These are phyloP conservation scores for Sphaeridia pumilis DNA, from an alignment of 2,888 invertebrate genomes.

Conservation along the genomic window DNA sequence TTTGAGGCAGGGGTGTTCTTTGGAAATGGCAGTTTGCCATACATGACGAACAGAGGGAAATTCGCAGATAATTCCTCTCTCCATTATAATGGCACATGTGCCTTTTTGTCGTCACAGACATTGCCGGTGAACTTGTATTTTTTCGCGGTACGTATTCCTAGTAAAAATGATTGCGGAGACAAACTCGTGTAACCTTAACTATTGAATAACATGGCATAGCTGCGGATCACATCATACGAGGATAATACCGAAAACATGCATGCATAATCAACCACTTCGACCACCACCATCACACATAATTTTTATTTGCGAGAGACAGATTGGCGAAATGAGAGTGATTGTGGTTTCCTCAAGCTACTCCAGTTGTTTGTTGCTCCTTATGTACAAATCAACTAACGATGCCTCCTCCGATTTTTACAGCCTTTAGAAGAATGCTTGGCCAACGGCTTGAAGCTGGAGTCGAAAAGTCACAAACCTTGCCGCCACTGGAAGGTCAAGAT, in stretches of 20 bases:
- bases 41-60: neutral
- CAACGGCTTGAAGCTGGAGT: conserved; percentile 25
- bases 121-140: neutral
- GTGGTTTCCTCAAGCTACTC: no score
- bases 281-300: no score
- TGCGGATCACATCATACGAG: neutral
- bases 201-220: no score
- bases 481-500: conserved; percentile 36
- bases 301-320: no score
- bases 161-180: neutral
- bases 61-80: neutral
- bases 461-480: conserved; percentile 31
- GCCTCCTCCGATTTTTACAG: neutral
- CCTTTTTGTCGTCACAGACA: neutral
- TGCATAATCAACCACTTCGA: no score
- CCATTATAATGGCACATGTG: neutral
- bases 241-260: neutral
- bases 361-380: no score
- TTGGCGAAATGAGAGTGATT: neutral
- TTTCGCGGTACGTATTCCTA: neutral
- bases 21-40: no score
- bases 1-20: no score
- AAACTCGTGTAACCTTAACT: no score
- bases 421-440: conserved; percentile 26
- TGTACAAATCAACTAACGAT: neutral